These are phyloP conservation scores for Varecia variegata DNA, from an alignment of 2,797 vertebrate species.

Conservation along the genomic window DNA sequence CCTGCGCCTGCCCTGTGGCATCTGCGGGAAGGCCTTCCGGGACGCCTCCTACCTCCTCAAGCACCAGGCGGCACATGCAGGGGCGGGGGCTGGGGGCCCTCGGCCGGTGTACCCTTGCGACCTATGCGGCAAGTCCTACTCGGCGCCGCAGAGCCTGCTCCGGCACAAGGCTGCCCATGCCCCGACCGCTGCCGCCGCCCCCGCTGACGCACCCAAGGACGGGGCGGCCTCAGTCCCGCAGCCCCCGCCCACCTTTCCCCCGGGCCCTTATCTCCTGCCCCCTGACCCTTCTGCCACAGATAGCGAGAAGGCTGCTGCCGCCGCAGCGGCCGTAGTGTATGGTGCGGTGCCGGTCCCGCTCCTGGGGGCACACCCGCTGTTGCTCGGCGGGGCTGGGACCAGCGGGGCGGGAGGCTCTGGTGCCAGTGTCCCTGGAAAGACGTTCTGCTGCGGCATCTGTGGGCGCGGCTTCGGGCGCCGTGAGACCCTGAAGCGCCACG, in stretches of 20 bases:
- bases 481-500: conserved; percentile 93
- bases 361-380: conserved; percentile 86
- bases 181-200: neutral
- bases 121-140: conserved; percentile 84
- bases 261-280: conserved; percentile 72
- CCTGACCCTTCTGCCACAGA: conserved; percentile 49
- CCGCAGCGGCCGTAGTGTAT: conserved; percentile 33
- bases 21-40: conserved; percentile 85
- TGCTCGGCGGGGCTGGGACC: conserved; percentile 86
- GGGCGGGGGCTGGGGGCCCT: neutral
- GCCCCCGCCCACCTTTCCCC: conserved; percentile 59
- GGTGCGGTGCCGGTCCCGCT: conserved; percentile 89
- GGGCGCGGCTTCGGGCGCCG: conserved; percentile 94
- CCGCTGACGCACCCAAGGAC: conserved; percentile 73
- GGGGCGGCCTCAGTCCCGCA: neutral
- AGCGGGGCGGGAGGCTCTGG: conserved; percentile 76
- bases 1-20: conserved; percentile 80
- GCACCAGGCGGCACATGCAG: conserved; percentile 81
- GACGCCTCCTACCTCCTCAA: conserved; percentile 82
- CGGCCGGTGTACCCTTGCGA: conserved; percentile 81
- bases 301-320: conserved; percentile 65
- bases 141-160: conserved; percentile 82
- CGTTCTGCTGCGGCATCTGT: conserved; percentile 85
- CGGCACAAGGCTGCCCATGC: conserved; percentile 83
- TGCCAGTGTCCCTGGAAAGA: conserved; percentile 58